These are phyloP conservation scores for Alexandromys fortis DNA, from an alignment of 2,113 vertebrate genomes.

Conservation along the genomic window DNA sequence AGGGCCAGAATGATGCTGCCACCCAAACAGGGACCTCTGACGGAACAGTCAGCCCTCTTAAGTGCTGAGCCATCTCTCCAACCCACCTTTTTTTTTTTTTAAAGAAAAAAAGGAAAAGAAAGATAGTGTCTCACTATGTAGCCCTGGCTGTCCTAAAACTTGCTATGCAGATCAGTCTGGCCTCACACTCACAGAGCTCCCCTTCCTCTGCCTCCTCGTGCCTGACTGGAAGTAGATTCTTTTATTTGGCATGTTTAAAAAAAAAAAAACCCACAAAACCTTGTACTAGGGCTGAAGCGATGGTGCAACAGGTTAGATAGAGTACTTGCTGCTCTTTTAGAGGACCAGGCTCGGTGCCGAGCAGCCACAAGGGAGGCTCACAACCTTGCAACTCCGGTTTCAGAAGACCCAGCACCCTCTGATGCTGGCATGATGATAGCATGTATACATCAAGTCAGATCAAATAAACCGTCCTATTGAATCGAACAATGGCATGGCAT, in stretches of 20 bases:
- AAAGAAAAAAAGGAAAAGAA: too few species aligned
- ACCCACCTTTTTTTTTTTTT: too few species aligned
- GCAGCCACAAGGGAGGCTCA: background rate
- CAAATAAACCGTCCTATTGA: background rate
- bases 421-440: too few species aligned
- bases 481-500: accelerated
- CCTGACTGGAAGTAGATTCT: background rate
- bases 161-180: background rate
- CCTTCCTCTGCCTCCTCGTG: background rate
- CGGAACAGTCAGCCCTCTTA: too few species aligned
- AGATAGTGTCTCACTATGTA: background rate
- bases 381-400: too few species aligned
- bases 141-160: background rate
- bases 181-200: background rate
- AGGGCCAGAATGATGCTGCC: too few species aligned
- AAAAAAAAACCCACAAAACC: background rate
- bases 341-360: background rate
- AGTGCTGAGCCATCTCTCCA: too few species aligned
- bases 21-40: too few species aligned
- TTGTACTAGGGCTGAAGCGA: background rate
- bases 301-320: too few species aligned
- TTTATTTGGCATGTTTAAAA: background rate
- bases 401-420: background rate
- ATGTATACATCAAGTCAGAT: background rate
- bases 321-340: background rate